A percentile compares a stretch with the other conserved stretches of the same genome.
Evolutionary conservation across 2,113 vertebrate genomes (phyloP).

Genomic region (Zootoca vivipara): DNA sequence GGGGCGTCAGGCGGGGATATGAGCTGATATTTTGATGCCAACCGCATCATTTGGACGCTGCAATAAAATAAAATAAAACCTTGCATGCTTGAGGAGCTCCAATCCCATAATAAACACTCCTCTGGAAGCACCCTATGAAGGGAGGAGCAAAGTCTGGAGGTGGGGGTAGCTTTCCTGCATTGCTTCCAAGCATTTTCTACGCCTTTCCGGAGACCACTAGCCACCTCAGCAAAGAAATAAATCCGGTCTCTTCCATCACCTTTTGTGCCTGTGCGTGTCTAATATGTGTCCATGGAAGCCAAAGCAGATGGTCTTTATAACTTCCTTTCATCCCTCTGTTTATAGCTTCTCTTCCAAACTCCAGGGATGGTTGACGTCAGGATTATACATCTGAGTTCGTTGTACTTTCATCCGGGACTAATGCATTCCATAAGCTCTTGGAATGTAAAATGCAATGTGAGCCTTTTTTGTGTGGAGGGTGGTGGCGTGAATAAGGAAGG

Average conservation of each 20-base stretch:
- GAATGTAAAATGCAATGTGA: slow-evolving; percentile 16
- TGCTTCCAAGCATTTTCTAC: neutral
- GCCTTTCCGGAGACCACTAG: neutral
- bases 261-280: neutral
- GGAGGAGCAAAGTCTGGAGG: slow-evolving; percentile 19
- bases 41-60: no score
- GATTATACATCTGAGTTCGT: slow-evolving; percentile 52
- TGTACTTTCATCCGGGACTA: slow-evolving; percentile 47
- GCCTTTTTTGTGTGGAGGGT: neutral
- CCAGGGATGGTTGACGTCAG: slow-evolving; percentile 59
- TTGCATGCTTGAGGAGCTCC: no score
- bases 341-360: slow-evolving; percentile 64
- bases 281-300: slow-evolving; percentile 7
- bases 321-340: slow-evolving; percentile 65
- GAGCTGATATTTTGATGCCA: no score
- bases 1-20: no score
- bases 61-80: no score
- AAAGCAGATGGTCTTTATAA: slow-evolving; percentile 36
- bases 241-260: slow-evolving; percentile 14
- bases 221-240: slow-evolving; percentile 25
- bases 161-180: neutral
- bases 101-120: no score
- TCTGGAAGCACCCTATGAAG: neutral
- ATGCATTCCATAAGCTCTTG: slow-evolving; percentile 52
- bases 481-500: slow-evolving; percentile 21